Base-by-base conservation (phyloP, 2,888 invertebrate genomes). In the Meiosimyza platycephala region DNA sequence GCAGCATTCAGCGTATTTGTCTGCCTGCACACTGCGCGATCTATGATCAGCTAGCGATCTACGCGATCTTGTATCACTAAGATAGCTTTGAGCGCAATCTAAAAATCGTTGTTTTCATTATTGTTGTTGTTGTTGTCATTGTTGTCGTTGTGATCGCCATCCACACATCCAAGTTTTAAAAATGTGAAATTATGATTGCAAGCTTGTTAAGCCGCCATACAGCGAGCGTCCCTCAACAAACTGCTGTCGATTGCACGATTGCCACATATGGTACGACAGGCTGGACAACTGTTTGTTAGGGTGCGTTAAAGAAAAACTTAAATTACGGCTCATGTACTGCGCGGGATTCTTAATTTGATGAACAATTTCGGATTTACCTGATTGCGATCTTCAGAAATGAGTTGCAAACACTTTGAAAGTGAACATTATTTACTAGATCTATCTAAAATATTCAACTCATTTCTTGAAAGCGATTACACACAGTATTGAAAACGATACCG, bases 151-250 rank as follows among this genome's bases (percentile, higher is more conserved):
- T 40, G 55, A 22, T 55, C 16, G 16, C 55, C 55, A 55, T 15
- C 55, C 40, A 40, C 40, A 40, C 40, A 40, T 40, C 40, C 6
- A 40, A 40, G 40, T 40, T 40, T 28, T 59, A 16, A 69, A 70
- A 54, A 54, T 63, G 63, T 70, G 51, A 40, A 70, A 70, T 70
- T 70, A 70, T 70, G 63, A 70, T 70, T 70, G 70, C 54, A 47
- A 63, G 63, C 70, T 70, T 70, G 63, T 70, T 62, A 51, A 60
- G 28, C 51, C 55, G 60, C 52, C 48, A 40, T 48, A 33, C 51
- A 52, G 13, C 40, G 28, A 12, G 16, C 40, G 40, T 40, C 40
- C 40, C 40, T 40, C 40, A 40, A 40, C 40, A 9, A 40, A 40
- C 9, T 40, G 40, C 9, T 40, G 40, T 40, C 40, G 40, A 40